Evolutionary conservation across 2,888 invertebrate genomes (phyloP).

Genomic region (Drosophila nr. medialis): DNA sequence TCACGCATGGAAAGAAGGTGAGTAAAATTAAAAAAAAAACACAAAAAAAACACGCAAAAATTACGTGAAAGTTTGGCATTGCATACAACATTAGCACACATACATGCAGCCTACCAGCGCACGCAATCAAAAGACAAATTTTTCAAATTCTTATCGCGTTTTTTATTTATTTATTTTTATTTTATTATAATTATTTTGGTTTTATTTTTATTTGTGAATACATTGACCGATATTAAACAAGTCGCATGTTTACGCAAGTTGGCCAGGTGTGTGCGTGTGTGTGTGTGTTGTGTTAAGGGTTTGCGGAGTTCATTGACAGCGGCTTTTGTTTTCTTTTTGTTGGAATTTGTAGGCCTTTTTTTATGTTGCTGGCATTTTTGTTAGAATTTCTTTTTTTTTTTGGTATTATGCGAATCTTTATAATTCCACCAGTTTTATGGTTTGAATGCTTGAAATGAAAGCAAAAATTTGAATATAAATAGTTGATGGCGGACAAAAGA

Average conservation of each 20-base stretch:
- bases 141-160: conserved; percentile 81
- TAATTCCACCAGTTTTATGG: conserved; percentile 18
- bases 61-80: conserved; percentile 82
- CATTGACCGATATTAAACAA: conserved; percentile 82
- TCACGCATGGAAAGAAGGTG: conserved; percentile 34
- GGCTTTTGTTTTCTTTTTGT: conserved; percentile 40
- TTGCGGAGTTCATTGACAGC: conserved; percentile 70
- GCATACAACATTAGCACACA: conserved; percentile 46
- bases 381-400: background rate
- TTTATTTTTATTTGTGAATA: conserved; percentile 54
- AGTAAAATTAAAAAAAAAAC: conserved; percentile 46
- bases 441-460: conserved; percentile 42
- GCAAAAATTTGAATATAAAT: conserved; percentile 63
- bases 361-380: conserved; percentile 27
- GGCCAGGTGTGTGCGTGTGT: conserved; percentile 10
- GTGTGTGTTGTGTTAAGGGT: conserved; percentile 60
- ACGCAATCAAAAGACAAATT: conserved; percentile 73
- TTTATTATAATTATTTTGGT: conserved; percentile 20
- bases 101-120: conserved; percentile 15
- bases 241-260: conserved; percentile 58
- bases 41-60: conserved; percentile 53
- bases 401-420: conserved; percentile 6
- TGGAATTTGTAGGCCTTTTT: conserved; percentile 29
- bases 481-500: conserved; percentile 58
- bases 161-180: conserved; percentile 30